Base-by-base conservation (phyloP, 1,140 invertebrate species). In the Philopotamus ludificatus region DNA sequence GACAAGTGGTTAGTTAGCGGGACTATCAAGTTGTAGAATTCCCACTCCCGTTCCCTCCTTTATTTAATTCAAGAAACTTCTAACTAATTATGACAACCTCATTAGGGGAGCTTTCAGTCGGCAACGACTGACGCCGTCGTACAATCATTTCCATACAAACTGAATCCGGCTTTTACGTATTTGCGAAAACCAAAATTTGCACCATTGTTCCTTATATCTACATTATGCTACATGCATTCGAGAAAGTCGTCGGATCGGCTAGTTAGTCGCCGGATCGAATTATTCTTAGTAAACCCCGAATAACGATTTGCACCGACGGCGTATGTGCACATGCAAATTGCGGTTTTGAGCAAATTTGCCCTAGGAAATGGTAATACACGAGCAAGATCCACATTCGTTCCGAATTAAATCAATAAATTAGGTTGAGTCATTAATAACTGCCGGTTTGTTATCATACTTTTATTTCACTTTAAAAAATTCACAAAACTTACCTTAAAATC, bases 1-100 rank as follows among this genome's bases (percentile, higher is more conserved):
- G 50, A 53, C 20, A 53, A 53, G 50, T 53, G 50, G 50, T 53
- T 53, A 53, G 50, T 53, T 53, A 53, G 50, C 50, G 50, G 50
- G 12, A 53, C 22, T 22, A 53, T 53, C 50, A 25, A 53, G 10
- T 53, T 3, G 20, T 53, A 22, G 28, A 7, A 34, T 34, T 34
- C 28, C 28, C 12, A 12, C 12, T 7, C 4, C 28, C 4, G 4
- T 34, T 34, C 4, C 28, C 28, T 12, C 12, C 28, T 34, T 34
- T 12, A 34, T 34, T 34, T 34, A 34, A 34, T 4, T 34, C 28
- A 34, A 4, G 12, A 34, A 34, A 34, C 12, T 34, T 34, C 4
- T 7, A 34, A 12, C 28, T n/a, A 34, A 34, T 7, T 4, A 34
- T 34, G 28, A 34, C 28, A 34, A 34, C 28, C 28, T 34, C 28